phyloP scores from a whole-genome alignment of 2,113 vertebrate genomes.

The Corythaeola cristata region DNA sequence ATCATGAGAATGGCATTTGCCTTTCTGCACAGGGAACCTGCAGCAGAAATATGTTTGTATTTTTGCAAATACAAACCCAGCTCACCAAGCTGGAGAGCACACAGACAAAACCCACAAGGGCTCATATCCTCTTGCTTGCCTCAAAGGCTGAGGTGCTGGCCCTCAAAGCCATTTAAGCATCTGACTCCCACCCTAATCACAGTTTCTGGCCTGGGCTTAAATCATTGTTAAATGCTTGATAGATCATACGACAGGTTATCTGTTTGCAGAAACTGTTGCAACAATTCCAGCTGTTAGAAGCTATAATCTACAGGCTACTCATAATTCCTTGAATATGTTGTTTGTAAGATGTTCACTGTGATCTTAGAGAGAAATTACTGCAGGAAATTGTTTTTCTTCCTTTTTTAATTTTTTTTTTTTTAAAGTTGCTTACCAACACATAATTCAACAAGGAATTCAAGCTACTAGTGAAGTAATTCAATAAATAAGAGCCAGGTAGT shows the following conservation, averaged over 20 bases:
- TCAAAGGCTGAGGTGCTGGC: not conserved
- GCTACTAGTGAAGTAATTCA: not conserved
- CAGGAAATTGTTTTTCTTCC: not conserved
- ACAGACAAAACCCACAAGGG: not conserved
- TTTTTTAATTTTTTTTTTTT: not conserved
- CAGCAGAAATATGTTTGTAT: not conserved
- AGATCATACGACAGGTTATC: too few relatives aligned
- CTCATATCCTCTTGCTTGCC: not conserved
- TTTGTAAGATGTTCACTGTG: not conserved
- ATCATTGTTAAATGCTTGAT: not conserved
- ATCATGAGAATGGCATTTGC: not conserved
- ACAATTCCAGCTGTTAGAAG: not conserved
- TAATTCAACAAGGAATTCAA: constrained; percentile 12
- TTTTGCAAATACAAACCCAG: not conserved
- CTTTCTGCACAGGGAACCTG: not conserved
- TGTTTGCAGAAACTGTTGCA: not conserved
- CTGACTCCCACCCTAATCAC: not conserved
- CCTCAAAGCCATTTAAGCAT: not conserved
- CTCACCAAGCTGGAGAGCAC: not conserved
- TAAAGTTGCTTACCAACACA: not conserved
- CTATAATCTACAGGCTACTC: not conserved
- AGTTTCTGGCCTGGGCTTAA: not conserved
- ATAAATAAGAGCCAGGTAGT: constrained; percentile 24
- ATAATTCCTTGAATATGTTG: not conserved
- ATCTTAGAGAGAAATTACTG: not conserved